These are phyloP conservation scores for Endotricha flammealis DNA, from an alignment of 2,888 invertebrate genomes.

Conservation along the genomic window DNA sequence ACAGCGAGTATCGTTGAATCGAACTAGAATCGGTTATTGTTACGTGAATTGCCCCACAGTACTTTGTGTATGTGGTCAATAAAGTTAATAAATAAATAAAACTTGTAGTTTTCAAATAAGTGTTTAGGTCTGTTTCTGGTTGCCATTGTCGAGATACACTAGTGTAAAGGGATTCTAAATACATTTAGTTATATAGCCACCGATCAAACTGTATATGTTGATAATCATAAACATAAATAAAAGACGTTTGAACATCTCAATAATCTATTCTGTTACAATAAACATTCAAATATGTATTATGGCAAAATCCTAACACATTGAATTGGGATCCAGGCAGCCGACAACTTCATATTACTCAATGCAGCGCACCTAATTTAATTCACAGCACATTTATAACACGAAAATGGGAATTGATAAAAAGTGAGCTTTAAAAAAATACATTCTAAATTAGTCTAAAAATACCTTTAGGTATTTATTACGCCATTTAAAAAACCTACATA, in stretches of 20 bases:
- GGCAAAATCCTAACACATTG: constrained; percentile 32
- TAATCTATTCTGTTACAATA: constrained; percentile 46
- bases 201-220: constrained; percentile 2
- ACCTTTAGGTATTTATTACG: constrained; percentile 3
- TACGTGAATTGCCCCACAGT: too few relatives aligned
- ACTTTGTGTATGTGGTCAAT: too few relatives aligned
- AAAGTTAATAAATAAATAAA: too few relatives aligned
- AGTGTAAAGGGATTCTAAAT: too few relatives aligned
- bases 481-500: too few relatives aligned
- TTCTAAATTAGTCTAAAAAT: constrained; percentile 6
- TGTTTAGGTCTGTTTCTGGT: too few relatives aligned
- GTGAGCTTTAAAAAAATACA: constrained; percentile 33
- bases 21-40: too few relatives aligned
- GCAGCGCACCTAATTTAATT: constrained; percentile 27
- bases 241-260: constrained; percentile 44
- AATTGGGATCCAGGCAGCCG: constrained; percentile 21
- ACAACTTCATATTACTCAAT: too few relatives aligned
- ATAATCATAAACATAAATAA: constrained; percentile 47
- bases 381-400: constrained; percentile 21
- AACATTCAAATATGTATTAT: constrained; percentile 40
- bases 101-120: too few relatives aligned
- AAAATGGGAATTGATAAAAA: constrained; percentile 19
- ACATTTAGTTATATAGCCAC: constrained; percentile 1
- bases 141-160: too few relatives aligned
- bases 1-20: too few relatives aligned